phyloP scores from a whole-genome alignment of 23 tunicate genomes.

The Diplosoma virens region DNA sequence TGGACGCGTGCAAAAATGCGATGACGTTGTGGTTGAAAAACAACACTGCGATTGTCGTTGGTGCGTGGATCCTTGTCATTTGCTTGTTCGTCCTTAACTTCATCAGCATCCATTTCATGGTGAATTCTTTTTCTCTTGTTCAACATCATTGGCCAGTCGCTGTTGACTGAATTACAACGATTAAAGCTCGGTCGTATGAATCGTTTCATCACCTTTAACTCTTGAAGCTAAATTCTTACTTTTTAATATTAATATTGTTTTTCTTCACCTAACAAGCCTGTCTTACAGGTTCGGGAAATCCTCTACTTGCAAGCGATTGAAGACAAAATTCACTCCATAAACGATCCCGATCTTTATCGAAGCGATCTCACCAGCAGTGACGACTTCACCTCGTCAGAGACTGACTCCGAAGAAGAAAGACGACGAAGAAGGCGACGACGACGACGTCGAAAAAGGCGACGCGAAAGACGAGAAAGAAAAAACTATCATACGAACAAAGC shows the following conservation, averaged over 20 bases:
- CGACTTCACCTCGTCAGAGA: slow-evolving; percentile 22
- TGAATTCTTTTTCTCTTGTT: no score
- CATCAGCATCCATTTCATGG: slow-evolving; percentile 55
- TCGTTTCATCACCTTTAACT: no score
- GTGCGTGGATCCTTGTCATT: slow-evolving; percentile 70
- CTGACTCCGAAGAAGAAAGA: slow-evolving; percentile 40
- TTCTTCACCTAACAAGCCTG: no score
- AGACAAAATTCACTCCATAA: slow-evolving; percentile 8
- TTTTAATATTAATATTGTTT: background rate
- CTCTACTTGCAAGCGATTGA: background rate
- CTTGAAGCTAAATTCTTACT: background rate
- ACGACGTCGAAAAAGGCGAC: slow-evolving; percentile 18
- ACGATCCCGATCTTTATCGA: background rate
- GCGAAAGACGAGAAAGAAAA: slow-evolving; percentile 7
- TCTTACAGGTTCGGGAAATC: slow-evolving; percentile 33
- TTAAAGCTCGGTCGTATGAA: no score
- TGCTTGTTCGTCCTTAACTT: slow-evolving; percentile 32
- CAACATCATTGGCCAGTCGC: no score
- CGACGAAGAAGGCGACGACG: slow-evolving; percentile 33
- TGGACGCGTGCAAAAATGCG: slow-evolving; percentile 32
- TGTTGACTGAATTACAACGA: no score
- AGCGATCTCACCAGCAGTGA: slow-evolving; percentile 9
- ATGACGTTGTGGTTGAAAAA: slow-evolving; percentile 56
- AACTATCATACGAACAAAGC: slow-evolving; percentile 1
- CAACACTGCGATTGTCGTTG: slow-evolving; percentile 61